These are phyloP conservation scores for Gymnothorax javanicus DNA, from an alignment of 2,797 vertebrate genomes.

Conservation along the genomic window DNA sequence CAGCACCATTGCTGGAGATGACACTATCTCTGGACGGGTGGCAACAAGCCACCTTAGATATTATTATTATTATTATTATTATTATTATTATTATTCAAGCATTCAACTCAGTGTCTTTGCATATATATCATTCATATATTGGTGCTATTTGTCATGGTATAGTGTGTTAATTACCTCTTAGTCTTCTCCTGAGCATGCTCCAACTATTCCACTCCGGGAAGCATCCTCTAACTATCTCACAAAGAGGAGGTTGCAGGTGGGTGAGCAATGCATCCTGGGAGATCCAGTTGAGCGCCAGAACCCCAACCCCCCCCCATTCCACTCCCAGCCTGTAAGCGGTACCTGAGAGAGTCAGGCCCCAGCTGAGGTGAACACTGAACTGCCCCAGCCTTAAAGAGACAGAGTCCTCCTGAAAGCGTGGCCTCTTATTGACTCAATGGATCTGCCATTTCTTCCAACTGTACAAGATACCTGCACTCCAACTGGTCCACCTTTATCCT, in stretches of 20 bases:
- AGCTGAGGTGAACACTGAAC: constrained; percentile 10
- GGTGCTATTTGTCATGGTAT: neutral
- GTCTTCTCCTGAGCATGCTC: constrained; percentile 5
- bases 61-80: no score
- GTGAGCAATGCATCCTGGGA: constrained; percentile 46
- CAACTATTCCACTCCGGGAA: constrained; percentile 38
- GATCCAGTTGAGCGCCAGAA: constrained; percentile 50
- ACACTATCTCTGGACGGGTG: no score
- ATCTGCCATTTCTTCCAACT: neutral
- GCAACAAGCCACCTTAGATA: no score
- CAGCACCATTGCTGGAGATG: no score
- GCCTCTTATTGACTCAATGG: neutral
- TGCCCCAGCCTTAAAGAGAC: constrained; percentile 5
- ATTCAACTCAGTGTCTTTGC: no score
- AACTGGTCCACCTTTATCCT: neutral
- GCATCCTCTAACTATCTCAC: constrained; percentile 34
- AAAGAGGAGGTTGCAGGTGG: constrained; percentile 43
- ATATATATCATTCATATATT: neutral
- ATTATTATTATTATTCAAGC: no score
- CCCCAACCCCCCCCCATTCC: constrained; percentile 32
- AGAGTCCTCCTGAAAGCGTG: neutral
- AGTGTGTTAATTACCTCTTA: neutral
- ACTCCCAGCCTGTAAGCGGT: constrained; percentile 46
- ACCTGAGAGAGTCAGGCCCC: constrained; percentile 40
- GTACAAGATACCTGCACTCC: neutral